Evolutionary conservation across 2,113 vertebrate genomes (phyloP).

Genomic region (Labrus mixtus): DNA sequence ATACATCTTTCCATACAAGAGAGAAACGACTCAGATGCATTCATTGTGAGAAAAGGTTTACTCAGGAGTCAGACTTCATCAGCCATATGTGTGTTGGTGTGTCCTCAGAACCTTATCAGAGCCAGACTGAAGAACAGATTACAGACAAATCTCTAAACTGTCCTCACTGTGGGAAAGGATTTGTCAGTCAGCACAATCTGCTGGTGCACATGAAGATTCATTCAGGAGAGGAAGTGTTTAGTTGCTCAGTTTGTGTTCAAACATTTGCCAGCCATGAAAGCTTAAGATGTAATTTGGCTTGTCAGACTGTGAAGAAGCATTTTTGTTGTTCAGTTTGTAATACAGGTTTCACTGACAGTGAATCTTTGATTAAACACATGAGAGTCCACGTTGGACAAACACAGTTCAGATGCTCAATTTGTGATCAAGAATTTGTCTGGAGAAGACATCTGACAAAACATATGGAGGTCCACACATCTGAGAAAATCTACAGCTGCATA

Average conservation of each 20-base stretch:
- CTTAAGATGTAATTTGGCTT: neutral
- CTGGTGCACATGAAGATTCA: constrained; percentile 26
- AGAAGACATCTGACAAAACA: no score
- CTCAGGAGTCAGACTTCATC: neutral
- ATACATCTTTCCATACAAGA: constrained; percentile 1
- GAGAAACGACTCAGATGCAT: constrained; percentile 1
- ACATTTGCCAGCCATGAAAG: no score
- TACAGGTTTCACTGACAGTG: neutral
- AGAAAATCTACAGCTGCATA: neutral
- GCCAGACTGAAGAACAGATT: no score
- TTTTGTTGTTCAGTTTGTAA: constrained; percentile 50
- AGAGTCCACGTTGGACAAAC: constrained; percentile 26
- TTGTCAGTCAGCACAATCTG: neutral
- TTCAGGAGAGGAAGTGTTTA: constrained; percentile 2
- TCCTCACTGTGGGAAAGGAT: neutral
- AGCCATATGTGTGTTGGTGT: neutral
- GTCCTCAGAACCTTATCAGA: neutral
- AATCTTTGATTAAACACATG: constrained; percentile 43
- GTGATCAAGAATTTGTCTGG: constrained; percentile 7
- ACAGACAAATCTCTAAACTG: neutral
- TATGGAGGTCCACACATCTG: constrained; percentile 18
- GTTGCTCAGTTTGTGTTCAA: no score
- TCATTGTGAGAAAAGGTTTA: constrained; percentile 15
- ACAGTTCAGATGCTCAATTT: constrained; percentile 30
- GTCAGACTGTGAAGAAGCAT: constrained; percentile 9